Conservation (phyloP, 2,888 invertebrate species). For the Drosophila anomelani region DNA sequence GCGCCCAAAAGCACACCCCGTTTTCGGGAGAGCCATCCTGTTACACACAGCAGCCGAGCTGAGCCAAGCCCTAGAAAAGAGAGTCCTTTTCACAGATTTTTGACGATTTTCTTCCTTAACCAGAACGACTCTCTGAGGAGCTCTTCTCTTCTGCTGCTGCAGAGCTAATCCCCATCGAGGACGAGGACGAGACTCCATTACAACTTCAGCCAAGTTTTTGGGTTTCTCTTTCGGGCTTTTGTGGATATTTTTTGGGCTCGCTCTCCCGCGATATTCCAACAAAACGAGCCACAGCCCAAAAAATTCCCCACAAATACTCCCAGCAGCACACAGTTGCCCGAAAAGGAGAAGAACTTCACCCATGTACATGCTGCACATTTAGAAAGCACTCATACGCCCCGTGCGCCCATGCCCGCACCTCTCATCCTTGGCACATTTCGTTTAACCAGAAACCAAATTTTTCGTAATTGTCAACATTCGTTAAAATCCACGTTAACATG, state of each 20-base stretch:
- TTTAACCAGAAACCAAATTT: constrained; percentile 74
- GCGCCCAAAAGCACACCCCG: constrained; percentile 65
- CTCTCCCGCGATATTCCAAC: constrained; percentile 56
- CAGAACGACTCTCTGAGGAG: constrained; percentile 19
- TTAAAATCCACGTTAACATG: constrained; percentile 72
- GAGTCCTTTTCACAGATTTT: constrained; percentile 11
- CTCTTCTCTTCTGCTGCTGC: constrained; percentile 21
- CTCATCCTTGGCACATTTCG: constrained; percentile 46
- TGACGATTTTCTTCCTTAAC: background rate
- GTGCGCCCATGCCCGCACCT: constrained; percentile 19
- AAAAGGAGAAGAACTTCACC: constrained; percentile 40
- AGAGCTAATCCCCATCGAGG: constrained; percentile 51
- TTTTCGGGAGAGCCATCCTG: constrained; percentile 47
- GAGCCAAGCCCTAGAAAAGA: constrained; percentile 66
- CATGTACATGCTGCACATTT: constrained; percentile 30
- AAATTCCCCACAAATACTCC: constrained; percentile 56
- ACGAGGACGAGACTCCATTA: constrained; percentile 52
- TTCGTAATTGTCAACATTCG: constrained; percentile 77
- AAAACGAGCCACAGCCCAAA: constrained; percentile 77
- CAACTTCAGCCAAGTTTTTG: constrained; percentile 50
- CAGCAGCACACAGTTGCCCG: constrained; percentile 28
- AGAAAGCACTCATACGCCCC: constrained; percentile 54
- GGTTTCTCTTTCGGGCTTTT: constrained; percentile 26
- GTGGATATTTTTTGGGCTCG: constrained; percentile 45
- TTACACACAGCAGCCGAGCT: constrained; percentile 39